Conservation (phyloP, 2,888 invertebrate species). For the Crepidodera aurea region DNA sequence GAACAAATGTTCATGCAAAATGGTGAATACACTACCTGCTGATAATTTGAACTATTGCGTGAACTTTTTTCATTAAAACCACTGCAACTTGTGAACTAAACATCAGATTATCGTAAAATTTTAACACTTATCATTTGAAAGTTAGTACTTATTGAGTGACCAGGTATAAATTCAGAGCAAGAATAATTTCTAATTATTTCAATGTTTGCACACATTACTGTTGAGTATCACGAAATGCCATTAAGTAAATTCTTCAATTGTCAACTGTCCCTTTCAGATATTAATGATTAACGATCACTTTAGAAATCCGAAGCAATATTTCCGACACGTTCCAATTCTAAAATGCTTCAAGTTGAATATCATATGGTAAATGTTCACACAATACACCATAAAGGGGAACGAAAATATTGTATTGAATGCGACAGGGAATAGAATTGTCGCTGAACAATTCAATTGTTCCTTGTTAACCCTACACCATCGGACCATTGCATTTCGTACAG, state of each 20-base stretch:
- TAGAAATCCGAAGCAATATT: constrained; percentile 40
- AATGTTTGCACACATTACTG: neutral
- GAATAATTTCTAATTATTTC: too few species aligned
- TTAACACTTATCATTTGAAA: too few species aligned
- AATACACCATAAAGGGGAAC: constrained; percentile 51
- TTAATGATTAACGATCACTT: constrained; percentile 47
- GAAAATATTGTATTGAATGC: constrained; percentile 59
- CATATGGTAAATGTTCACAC: constrained; percentile 60
- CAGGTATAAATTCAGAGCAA: too few species aligned
- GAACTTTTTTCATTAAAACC: too few species aligned
- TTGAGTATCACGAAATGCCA: neutral
- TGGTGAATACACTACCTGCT: too few species aligned
- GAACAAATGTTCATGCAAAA: too few species aligned
- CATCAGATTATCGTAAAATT: too few species aligned
- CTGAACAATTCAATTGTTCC: constrained; percentile 61
- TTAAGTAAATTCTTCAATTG: constrained; percentile 16
- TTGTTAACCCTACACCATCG: constrained; percentile 61
- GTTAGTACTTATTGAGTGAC: too few species aligned
- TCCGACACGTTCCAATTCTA: constrained; percentile 39
- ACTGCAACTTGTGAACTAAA: too few species aligned
- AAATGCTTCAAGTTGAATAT: constrained; percentile 51
- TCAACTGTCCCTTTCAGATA: constrained; percentile 34
- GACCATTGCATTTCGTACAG: constrained; percentile 42
- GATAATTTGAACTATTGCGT: too few species aligned
- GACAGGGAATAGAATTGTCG: constrained; percentile 56